Base-by-base conservation (phyloP, 2,797 vertebrate genomes). In the Muraenolepis orangiensis region DNA sequence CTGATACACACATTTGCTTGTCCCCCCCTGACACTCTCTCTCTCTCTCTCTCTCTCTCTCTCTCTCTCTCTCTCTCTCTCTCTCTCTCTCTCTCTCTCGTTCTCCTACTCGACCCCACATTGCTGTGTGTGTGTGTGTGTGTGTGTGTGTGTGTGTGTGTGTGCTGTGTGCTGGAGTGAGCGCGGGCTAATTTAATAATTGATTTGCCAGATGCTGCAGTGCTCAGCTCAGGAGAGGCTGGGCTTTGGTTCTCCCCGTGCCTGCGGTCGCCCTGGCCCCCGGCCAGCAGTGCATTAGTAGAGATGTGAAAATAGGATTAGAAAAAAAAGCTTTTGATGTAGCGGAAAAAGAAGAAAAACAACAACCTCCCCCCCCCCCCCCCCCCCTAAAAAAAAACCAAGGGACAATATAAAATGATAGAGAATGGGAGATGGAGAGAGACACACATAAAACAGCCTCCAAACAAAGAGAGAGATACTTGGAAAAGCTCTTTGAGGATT, bases 171-270 rank as follows among this genome's bases (percentile, higher is more conserved):
- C 89, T 91, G 86, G 92, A 92, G 91, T 87, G 87, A 91, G 87
- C 86, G 84, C 84, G 5, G 82, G 88, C 85, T 93, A 92, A 93
- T 92, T 93, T 93, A 93, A 92, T 93, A 92, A 93, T 92, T 93
- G 91, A 93, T 92, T 91, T 82, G 91, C 92, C 92, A 92, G 92
- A 93, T 93, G 91, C 91, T 91, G 89, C 90, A 91, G 90, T 88
- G 88, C 91, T 92, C 88, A 83, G 88, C 91, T 92, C 88, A 83
- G 82, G 87, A 91, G 88, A 89, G 90, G 91, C 88, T 91, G 89
- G 85, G 90, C 80, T 90, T 23, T n/a, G 13, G 91, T 91, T n/a
- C 89, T 91, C 89, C 89, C 90, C 82, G 57, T 88, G 86, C 88
- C 86, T 87, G 85, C 75, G 82, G 88, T 89, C 76, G 81, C 81